Conservation (phyloP, 2,888 invertebrate species). For the Fragum fragum region DNA sequence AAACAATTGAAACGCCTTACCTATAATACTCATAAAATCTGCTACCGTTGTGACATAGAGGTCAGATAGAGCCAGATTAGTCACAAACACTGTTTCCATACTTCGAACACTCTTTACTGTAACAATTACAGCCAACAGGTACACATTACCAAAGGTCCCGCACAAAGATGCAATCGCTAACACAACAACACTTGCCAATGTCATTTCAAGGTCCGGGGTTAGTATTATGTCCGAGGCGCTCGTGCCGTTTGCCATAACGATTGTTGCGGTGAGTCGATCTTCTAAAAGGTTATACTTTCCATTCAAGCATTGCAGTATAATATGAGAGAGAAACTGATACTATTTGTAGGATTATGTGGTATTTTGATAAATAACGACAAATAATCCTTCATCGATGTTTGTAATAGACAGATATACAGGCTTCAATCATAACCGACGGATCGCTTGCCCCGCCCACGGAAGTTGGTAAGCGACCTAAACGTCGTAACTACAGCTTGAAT, state of each 20-base stretch:
- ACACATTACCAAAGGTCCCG: conserved; percentile 67
- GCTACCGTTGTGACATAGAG: conserved; percentile 74
- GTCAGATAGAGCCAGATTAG: conserved; percentile 76
- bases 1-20: conserved; percentile 68
- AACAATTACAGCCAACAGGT: conserved; percentile 58
- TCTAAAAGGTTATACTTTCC: no score
- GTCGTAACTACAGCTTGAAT: no score
- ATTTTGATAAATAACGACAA: no score
- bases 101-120: conserved; percentile 45
- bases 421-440: no score
- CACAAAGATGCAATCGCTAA: conserved; percentile 52
- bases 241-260: background rate
- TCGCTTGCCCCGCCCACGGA: no score
- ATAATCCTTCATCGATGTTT: no score
- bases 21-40: conserved; percentile 75
- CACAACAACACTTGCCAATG: conserved; percentile 18
- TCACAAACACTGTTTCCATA: conserved; percentile 71
- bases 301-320: no score
- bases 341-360: no score
- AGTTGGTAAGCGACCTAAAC: no score
- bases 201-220: background rate
- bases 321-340: no score
- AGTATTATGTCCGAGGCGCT: background rate
- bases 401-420: no score
- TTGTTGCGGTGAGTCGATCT: no score